phyloP scores from a whole-genome alignment of 2,797 vertebrate species.

The Alcedo atthis region DNA sequence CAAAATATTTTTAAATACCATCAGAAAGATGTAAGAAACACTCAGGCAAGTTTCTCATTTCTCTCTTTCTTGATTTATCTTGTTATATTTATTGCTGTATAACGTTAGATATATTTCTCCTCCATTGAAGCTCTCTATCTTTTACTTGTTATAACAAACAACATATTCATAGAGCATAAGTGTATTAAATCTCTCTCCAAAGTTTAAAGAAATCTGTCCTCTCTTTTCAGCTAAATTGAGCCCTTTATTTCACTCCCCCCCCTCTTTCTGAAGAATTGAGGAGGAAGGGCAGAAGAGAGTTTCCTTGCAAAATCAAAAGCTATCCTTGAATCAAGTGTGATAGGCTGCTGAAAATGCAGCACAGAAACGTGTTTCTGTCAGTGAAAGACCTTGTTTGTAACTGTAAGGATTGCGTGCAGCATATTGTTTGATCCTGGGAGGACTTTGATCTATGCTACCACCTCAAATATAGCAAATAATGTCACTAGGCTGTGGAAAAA shows the following conservation, averaged over 20 bases:
- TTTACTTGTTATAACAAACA: not conserved
- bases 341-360: slow-evolving; percentile 44
- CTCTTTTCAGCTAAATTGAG: not conserved
- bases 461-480: slow-evolving; percentile 45
- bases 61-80: not conserved
- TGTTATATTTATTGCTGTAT: not conserved
- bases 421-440: slow-evolving; percentile 44
- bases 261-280: not conserved
- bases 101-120: not conserved
- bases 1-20: not conserved
- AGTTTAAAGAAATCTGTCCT: not conserved
- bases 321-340: slow-evolving; percentile 4
- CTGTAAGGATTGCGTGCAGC: slow-evolving; percentile 5
- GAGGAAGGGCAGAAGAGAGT: not conserved
- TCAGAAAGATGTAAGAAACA: not conserved
- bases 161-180: not conserved
- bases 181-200: not conserved
- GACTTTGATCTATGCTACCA: slow-evolving; percentile 61
- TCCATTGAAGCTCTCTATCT: not conserved
- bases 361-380: slow-evolving; percentile 38
- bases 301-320: slow-evolving; percentile 58
- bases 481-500: slow-evolving; percentile 40
- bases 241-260: not conserved
- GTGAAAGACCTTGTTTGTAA: slow-evolving; percentile 65
- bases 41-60: not conserved